Percentiles rank a stretch among this genome's conserved stretches.
Conservation (phyloP, 2,797 vertebrate species). For the Leptodactylus fallax region DNA sequence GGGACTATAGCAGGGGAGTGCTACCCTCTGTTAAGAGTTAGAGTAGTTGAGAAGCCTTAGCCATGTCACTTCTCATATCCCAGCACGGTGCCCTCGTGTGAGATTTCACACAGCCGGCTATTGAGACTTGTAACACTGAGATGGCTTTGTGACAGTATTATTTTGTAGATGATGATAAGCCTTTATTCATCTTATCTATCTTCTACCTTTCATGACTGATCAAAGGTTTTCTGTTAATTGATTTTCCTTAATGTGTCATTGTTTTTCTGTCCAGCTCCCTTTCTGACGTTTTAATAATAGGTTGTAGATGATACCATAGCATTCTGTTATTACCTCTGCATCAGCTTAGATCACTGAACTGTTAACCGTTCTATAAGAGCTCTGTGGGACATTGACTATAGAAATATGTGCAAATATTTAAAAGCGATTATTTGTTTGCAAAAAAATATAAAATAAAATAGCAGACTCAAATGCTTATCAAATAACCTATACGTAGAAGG, state of each 20-base stretch:
- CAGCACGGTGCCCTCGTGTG: constrained; percentile 81
- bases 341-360: constrained; percentile 47
- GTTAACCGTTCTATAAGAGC: constrained; percentile 22
- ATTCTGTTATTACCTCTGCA: constrained; percentile 24
- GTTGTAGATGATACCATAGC: constrained; percentile 23
- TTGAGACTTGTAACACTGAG: constrained; percentile 79
- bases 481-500: too few species aligned
- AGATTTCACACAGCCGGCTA: constrained; percentile 84
- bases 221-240: constrained; percentile 55
- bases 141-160: constrained; percentile 75
- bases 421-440: neutral
- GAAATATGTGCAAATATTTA: neutral
- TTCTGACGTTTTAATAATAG: constrained; percentile 45
- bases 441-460: neutral
- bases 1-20: constrained; percentile 74
- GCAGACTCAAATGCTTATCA: too few species aligned
- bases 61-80: constrained; percentile 77
- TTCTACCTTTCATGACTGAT: constrained; percentile 48
- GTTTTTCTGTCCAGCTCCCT: constrained; percentile 47
- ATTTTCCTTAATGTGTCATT: constrained; percentile 58
- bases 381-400: constrained; percentile 13
- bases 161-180: constrained; percentile 70
- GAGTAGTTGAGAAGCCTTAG: constrained; percentile 75
- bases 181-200: constrained; percentile 53
- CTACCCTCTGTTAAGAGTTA: constrained; percentile 71